phyloP scores from a whole-genome alignment of 2,888 invertebrate genomes.

The Lycaena phlaeas region DNA sequence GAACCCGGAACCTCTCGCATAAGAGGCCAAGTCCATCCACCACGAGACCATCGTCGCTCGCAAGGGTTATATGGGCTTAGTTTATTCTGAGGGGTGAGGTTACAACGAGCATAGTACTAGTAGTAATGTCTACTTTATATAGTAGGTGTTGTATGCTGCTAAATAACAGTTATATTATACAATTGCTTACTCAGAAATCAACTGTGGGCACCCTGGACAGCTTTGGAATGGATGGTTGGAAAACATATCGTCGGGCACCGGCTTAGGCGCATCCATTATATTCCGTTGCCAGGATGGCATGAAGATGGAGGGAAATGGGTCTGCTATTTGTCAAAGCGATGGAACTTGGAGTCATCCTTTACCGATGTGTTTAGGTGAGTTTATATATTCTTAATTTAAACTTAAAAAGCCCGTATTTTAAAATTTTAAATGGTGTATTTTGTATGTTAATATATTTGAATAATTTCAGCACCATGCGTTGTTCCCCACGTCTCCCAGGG shows the following conservation, averaged over 20 bases:
- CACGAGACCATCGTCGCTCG: too few species aligned
- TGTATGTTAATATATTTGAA: too few species aligned
- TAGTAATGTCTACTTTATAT: too few species aligned
- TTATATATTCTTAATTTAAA: background rate
- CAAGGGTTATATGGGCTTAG: too few species aligned
- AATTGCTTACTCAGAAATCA: slow-evolving; percentile 81
- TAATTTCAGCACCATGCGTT: slow-evolving; percentile 90
- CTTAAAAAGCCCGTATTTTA: too few species aligned
- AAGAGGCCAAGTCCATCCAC: too few species aligned
- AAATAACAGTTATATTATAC: too few species aligned
- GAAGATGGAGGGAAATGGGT: slow-evolving; percentile 89
- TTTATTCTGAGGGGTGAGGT: too few species aligned
- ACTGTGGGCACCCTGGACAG: slow-evolving; percentile 94
- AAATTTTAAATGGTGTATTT: too few species aligned
- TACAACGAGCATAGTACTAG: too few species aligned
- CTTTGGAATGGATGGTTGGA: slow-evolving; percentile 97
- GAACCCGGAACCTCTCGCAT: too few species aligned
- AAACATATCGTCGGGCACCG: slow-evolving; percentile 91
- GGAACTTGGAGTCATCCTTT: slow-evolving; percentile 95
- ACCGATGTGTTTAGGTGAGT: slow-evolving; percentile 89
- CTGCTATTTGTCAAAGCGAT: slow-evolving; percentile 93
- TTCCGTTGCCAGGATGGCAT: slow-evolving; percentile 95
- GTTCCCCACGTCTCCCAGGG: slow-evolving; percentile 91
- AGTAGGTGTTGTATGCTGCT: too few species aligned
- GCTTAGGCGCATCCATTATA: slow-evolving; percentile 91